Evolutionary conservation across 2,888 invertebrate species (phyloP), one percentile per base, ranked within the genome.

Genomic region (Cordilura impudica): DNA sequence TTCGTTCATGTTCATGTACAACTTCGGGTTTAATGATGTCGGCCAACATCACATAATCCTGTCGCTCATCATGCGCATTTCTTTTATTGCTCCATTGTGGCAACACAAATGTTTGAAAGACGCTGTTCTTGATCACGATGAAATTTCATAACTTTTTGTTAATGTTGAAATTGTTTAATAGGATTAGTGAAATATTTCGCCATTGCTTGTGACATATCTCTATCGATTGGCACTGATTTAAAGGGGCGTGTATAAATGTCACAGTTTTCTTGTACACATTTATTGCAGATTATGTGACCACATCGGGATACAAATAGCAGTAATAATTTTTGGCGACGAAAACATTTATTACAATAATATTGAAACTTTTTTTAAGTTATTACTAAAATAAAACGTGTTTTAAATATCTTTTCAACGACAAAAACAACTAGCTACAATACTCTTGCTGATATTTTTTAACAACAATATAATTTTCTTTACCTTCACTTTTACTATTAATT

Each of bases 261-360:
- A 18, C 83, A 83, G 2, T 51, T 69, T n/a, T 47, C 49, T 10
- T 66, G 45, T 0, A 76, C 6, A n/a, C 83, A 82, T 2, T 54
- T 19, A 1, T 61, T 67, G 53, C 83, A 83, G 16, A 82, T n/a
- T 14, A 82, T 70, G 31, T 83, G 82, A 6, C 80, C 70, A 66
- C 82, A 83, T 8, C 74, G 61, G 23, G 81, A 78, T 4, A 82
- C 54, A 35, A 78, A 70, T 26, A 82, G 80, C 21, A 67, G 21
- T 0, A 80, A 35, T 7, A 47, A 58, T 56, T 74, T 63, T 6
- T 47, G 67, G 7, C 61, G 71, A 5, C 66, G 63, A 61, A 80
- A 82, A 56, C 83, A 83, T 18, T 81, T 61, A 45, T 82, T 83
- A 29, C 83, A 83, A 43, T 78, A 53, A 18, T 73, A 45, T 1